phyloP scores from a whole-genome alignment of 2,888 invertebrate genomes.

The Heteropelma amictum region DNA sequence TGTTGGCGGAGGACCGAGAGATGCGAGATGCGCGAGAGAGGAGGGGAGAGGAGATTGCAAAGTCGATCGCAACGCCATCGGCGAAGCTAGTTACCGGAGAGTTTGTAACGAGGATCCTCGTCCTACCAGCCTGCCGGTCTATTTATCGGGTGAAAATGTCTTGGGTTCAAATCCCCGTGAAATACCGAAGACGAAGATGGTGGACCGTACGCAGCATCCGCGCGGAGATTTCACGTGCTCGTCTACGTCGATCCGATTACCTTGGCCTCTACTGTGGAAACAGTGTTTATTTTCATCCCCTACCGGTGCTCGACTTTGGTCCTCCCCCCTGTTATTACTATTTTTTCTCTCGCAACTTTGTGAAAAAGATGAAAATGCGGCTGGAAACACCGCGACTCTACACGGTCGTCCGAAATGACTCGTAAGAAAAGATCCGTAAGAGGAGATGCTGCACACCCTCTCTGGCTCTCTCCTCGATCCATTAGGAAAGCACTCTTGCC shows the following conservation, averaged over 20 bases:
- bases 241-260: too few relatives aligned
- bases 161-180: conserved; percentile 77
- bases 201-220: conserved; percentile 53
- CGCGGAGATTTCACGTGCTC: too few relatives aligned
- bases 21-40: background rate
- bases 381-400: background rate
- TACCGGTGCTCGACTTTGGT: too few relatives aligned
- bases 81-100: conserved; percentile 73
- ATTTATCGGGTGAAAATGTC: conserved; percentile 78
- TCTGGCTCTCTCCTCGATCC: conserved; percentile 3
- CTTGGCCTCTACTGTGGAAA: too few relatives aligned
- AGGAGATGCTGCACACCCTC: too few relatives aligned
- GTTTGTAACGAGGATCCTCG: conserved; percentile 78
- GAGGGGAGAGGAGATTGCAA: conserved; percentile 33
- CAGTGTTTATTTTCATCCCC: too few relatives aligned
- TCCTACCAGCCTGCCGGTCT: conserved; percentile 74
- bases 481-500: conserved; percentile 32
- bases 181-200: conserved; percentile 67
- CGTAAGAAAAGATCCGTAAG: background rate
- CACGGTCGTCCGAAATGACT: conserved; percentile 1
- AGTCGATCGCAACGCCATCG: conserved; percentile 52
- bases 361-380: background rate
- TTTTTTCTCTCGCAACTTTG: background rate
- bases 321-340: too few relatives aligned
- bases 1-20: conserved; percentile 51